Percentiles rank a stretch among this genome's conserved stretches.
These are phyloP conservation scores for Morelia viridis DNA, from an alignment of 2,797 vertebrate species.

Conservation along the genomic window DNA sequence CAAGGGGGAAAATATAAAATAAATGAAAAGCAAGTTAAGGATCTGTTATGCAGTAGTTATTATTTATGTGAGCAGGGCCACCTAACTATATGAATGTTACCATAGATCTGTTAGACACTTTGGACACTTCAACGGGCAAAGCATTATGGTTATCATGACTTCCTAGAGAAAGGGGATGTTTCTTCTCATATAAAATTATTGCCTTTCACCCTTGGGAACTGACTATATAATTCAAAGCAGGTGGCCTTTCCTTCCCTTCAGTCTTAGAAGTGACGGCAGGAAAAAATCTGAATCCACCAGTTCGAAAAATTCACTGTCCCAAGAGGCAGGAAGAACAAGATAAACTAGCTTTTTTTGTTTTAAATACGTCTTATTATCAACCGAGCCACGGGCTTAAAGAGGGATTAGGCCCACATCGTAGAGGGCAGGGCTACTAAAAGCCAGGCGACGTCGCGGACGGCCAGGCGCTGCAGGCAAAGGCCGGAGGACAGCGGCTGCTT, in stretches of 20 bases:
- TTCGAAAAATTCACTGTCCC: not conserved
- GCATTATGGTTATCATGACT: not conserved
- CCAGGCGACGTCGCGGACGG: not conserved
- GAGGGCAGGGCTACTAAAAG: not conserved
- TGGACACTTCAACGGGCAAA: not conserved
- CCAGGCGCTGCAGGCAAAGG: too few species aligned
- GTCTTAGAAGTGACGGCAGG: not conserved
- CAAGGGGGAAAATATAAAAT: not conserved
- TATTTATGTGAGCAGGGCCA: not conserved
- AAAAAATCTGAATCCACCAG: not conserved
- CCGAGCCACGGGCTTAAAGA: not conserved
- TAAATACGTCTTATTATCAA: too few species aligned
- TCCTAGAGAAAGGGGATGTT: not conserved
- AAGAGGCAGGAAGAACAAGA: not conserved
- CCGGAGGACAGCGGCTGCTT: not conserved
- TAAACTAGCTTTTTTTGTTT: too few species aligned
- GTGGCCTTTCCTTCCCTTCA: not conserved
- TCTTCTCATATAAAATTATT: not conserved
- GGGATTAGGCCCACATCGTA: not conserved
- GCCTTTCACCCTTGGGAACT: not conserved
- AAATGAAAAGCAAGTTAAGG: not conserved
- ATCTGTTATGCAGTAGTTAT: not conserved
- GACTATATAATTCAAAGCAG: not conserved
- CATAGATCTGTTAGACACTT: not conserved
- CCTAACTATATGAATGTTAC: not conserved